Conservation (phyloP, 2,797 vertebrate genomes). For the Hafferia zeledoni region DNA sequence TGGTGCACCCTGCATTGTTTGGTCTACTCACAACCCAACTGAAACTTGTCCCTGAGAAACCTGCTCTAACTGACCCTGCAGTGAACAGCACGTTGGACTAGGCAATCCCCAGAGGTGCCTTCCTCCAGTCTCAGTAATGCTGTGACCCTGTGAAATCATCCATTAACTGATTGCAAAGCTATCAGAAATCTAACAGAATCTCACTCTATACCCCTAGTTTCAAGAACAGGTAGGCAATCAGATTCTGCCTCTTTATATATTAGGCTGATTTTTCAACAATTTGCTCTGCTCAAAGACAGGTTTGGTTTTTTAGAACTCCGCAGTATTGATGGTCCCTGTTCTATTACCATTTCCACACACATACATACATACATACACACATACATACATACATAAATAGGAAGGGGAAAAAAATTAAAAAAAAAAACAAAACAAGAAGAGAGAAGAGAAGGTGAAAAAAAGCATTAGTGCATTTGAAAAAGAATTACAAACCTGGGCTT, state of each 20-base stretch:
- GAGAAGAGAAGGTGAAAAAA: fast-evolving
- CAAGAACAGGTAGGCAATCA: neutral
- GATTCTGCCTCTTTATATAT: neutral
- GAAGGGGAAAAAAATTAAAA: too few relatives aligned
- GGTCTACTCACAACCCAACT: neutral
- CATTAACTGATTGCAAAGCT: neutral
- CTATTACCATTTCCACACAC: neutral
- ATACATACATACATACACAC: neutral
- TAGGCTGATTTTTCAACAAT: neutral
- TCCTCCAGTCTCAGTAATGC: neutral
- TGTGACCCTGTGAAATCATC: neutral
- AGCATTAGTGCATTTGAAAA: neutral
- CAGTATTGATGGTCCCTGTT: neutral
- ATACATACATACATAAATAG: neutral
- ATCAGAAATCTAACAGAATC: neutral
- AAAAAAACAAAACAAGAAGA: fast-evolving
- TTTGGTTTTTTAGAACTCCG: neutral
- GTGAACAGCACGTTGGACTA: neutral
- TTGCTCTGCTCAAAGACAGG: neutral
- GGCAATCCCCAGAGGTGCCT: neutral
- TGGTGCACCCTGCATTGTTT: neutral
- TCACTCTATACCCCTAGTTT: neutral
- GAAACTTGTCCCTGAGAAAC: neutral
- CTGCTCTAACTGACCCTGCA: neutral
- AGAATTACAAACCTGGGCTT: neutral